A percentile compares a stretch with the other conserved stretches of the same genome.
Conservation (phyloP, 2,113 vertebrate species). For the Madoqua kirkii region DNA sequence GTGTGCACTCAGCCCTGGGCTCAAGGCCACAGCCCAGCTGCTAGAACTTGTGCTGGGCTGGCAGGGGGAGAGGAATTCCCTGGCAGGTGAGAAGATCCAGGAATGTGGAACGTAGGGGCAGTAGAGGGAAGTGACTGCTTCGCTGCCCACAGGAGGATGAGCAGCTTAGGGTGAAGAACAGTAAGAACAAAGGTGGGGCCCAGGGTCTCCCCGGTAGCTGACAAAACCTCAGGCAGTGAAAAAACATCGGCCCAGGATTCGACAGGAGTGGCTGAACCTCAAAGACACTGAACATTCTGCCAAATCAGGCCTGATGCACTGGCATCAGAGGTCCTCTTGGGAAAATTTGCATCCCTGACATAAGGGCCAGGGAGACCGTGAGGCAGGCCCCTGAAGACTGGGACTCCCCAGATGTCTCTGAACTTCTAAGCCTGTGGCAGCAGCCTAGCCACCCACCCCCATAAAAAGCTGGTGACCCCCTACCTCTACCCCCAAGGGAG, state of each 20-base stretch:
- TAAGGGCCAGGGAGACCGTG: neutral
- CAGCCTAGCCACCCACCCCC: neutral
- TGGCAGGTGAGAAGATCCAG: neutral
- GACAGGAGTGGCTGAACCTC: neutral
- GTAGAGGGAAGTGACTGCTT: neutral
- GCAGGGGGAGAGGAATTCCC: neutral
- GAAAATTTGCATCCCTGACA: neutral
- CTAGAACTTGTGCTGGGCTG: neutral
- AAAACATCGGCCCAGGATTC: neutral
- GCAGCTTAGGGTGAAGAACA: neutral
- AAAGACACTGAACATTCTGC: neutral
- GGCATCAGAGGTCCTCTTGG: neutral
- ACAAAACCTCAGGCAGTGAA: neutral
- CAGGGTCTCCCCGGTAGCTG: neutral
- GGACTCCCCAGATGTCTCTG: neutral
- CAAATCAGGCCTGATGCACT: neutral
- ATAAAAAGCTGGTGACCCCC: neutral
- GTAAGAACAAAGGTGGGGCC: neutral
- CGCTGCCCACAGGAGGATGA: neutral
- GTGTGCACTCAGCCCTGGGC: neutral
- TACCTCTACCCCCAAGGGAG: neutral
- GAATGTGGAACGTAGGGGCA: rapidly evolving
- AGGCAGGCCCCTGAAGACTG: neutral
- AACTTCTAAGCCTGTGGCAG: neutral
- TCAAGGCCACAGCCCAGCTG: neutral